A percentile compares a stretch with the other conserved stretches of the same genome.
Evolutionary conservation across 2,797 vertebrate species (phyloP).

Genomic region (Ispidina lecontei): DNA sequence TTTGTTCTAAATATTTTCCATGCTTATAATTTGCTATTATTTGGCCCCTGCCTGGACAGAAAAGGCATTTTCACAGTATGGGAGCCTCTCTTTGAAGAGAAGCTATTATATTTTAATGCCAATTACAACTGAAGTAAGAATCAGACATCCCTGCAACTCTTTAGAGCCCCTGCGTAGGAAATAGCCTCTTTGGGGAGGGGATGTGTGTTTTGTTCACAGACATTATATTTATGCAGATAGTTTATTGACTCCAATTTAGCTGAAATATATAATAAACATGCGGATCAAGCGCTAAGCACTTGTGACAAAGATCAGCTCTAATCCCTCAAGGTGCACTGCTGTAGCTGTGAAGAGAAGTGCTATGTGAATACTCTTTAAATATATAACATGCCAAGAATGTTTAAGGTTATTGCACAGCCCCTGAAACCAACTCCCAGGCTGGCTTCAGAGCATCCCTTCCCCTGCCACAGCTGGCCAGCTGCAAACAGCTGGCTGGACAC

Average conservation of each 20-base stretch:
- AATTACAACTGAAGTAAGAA: constrained; percentile 61
- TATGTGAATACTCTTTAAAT: background rate
- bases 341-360: constrained; percentile 6
- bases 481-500: background rate
- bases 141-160: constrained; percentile 29
- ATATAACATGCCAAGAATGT: background rate
- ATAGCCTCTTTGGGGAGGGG: constrained; percentile 34
- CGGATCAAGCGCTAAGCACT: constrained; percentile 43
- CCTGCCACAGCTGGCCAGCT: background rate
- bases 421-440: background rate
- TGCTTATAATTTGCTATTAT: constrained; percentile 68
- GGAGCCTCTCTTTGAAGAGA: constrained; percentile 31
- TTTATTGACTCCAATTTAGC: constrained; percentile 62
- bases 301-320: constrained; percentile 47
- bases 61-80: constrained; percentile 63
- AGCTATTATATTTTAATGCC: constrained; percentile 50
- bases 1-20: constrained; percentile 63
- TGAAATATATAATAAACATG: constrained; percentile 62
- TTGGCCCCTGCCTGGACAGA: constrained; percentile 56
- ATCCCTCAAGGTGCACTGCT: constrained; percentile 6
- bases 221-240: constrained; percentile 63
- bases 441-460: background rate
- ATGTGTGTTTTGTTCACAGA: constrained; percentile 37
- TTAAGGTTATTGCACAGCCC: background rate
- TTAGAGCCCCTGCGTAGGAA: constrained; percentile 37